Conservation (phyloP, 2,113 vertebrate species). For the Carassius carassius region DNA sequence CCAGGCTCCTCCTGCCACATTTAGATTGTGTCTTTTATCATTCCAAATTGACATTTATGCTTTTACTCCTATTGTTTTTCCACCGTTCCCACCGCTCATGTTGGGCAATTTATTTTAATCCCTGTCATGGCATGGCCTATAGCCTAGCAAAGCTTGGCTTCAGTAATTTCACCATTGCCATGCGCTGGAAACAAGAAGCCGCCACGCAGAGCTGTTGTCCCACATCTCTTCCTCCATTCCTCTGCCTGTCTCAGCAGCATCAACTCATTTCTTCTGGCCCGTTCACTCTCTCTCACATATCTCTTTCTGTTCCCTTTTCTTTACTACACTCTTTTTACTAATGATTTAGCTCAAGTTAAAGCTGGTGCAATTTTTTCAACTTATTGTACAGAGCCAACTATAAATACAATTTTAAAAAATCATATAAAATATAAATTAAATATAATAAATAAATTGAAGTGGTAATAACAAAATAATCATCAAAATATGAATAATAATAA, state of each 20-base stretch:
- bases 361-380: neutral
- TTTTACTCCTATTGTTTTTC: conserved; percentile 89
- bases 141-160: conserved; percentile 74
- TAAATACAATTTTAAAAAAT: neutral
- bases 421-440: neutral
- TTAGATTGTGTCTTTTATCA: conserved; percentile 92
- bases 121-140: conserved; percentile 78
- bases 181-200: conserved; percentile 41
- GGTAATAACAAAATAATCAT: neutral
- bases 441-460: neutral
- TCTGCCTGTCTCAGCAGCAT: conserved; percentile 53
- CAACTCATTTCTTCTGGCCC: conserved; percentile 75
- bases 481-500: neutral
- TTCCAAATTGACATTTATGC: conserved; percentile 94
- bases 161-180: conserved; percentile 57
- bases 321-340: neutral
- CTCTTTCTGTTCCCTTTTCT: neutral
- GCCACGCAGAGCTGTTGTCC: conserved; percentile 33
- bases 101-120: conserved; percentile 89
- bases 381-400: neutral
- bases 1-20: conserved; percentile 86
- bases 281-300: conserved; percentile 21
- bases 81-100: conserved; percentile 79
- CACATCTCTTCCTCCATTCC: conserved; percentile 13
- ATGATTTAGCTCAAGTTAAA: neutral